Percentiles rank a stretch among this genome's conserved stretches.
Evolutionary conservation across 2,888 invertebrate genomes (phyloP).

Genomic region (Crioceris asparagi): DNA sequence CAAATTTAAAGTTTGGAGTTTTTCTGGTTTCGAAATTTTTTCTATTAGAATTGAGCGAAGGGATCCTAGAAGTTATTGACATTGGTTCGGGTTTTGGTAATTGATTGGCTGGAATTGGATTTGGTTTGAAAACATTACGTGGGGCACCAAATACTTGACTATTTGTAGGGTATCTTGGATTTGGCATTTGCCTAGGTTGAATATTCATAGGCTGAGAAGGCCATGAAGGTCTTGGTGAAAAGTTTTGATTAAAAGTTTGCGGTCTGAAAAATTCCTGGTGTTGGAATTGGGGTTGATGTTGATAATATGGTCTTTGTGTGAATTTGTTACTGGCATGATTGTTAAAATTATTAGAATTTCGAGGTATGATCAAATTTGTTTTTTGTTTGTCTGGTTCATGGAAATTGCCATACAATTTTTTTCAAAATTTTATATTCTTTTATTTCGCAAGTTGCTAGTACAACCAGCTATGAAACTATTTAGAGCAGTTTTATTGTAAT

Average conservation of each 20-base stretch:
- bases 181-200: slow-evolving; percentile 1
- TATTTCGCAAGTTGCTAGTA: neutral
- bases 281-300: neutral
- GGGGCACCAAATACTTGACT: slow-evolving; percentile 1
- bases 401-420: neutral
- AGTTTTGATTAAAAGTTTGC: neutral
- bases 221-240: neutral
- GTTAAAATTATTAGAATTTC: too few relatives aligned
- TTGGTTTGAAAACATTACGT: slow-evolving; percentile 4
- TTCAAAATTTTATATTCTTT: too few relatives aligned
- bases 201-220: slow-evolving; percentile 4
- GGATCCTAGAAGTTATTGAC: neutral
- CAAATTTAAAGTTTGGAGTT: neutral
- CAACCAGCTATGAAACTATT: neutral
- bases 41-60: neutral
- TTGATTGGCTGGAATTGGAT: neutral
- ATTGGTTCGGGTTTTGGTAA: neutral
- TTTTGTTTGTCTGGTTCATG: neutral
- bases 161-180: neutral
- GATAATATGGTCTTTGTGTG: neutral
- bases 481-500: neutral
- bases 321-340: neutral
- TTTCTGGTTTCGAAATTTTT: neutral
- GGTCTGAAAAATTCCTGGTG: neutral
- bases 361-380: too few relatives aligned